Conservation (phyloP, 2,888 invertebrate genomes). For the Drosophila vallismaia region DNA sequence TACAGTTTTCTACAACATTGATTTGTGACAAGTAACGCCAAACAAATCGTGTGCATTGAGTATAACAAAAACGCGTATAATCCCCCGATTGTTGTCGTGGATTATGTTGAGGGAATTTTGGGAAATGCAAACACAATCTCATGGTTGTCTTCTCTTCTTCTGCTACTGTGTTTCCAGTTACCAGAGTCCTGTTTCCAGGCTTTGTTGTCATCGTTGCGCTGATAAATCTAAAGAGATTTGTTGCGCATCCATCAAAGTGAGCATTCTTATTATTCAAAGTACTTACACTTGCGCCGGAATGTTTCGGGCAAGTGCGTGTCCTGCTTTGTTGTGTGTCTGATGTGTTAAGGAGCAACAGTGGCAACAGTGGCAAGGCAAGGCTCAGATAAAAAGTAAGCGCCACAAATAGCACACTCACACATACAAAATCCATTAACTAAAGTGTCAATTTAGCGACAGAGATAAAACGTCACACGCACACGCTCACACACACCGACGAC, state of each 20-base stretch:
- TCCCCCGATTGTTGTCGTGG: constrained; percentile 41
- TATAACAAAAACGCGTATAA: constrained; percentile 24
- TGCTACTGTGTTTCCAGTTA: background rate
- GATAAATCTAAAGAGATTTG: constrained; percentile 69
- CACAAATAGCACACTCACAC: constrained; percentile 63
- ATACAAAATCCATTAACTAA: constrained; percentile 81
- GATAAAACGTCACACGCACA: constrained; percentile 78
- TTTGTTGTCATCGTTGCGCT: constrained; percentile 42
- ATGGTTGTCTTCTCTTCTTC: background rate
- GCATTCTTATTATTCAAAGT: constrained; percentile 77
- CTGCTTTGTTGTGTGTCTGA: constrained; percentile 51
- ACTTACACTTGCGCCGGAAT: constrained; percentile 51
- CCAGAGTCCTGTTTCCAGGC: background rate
- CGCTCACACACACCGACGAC: constrained; percentile 23
- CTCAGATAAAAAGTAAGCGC: constrained; percentile 53
- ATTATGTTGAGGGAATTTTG: constrained; percentile 17
- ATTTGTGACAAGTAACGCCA: constrained; percentile 30
- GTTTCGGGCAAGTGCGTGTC: constrained; percentile 54
- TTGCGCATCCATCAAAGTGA: constrained; percentile 75
- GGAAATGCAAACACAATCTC: constrained; percentile 6
- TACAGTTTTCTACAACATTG: constrained; percentile 17
- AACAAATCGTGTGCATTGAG: constrained; percentile 31
- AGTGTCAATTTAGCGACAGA: constrained; percentile 83
- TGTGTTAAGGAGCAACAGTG: constrained; percentile 48
- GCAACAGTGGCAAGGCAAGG: constrained; percentile 48